Base-by-base conservation (phyloP, 2,113 vertebrate species). In the Apeltes quadracus region DNA sequence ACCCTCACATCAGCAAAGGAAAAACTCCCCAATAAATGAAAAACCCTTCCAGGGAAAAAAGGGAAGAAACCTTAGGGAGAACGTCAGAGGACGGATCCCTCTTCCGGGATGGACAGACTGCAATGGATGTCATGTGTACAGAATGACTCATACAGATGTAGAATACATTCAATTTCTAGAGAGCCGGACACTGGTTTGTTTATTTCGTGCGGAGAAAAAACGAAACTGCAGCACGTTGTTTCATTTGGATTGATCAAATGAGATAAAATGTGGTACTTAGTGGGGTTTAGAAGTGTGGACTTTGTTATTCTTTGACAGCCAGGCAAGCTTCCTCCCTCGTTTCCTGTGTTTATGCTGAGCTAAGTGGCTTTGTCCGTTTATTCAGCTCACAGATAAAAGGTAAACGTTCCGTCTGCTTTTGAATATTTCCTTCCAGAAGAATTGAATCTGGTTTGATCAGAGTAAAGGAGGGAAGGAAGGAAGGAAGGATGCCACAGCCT, bases 401-500 rank as follows among this genome's bases (percentile, higher is more conserved):
- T 59, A 3, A 36, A 29, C 38, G 14, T 75, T 51, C 56, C 16
- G 15, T 72, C 15, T 39, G 32, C 59, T 61, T 65, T 27, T 7
- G 67, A 50, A n/a, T 48, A 1, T 50, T 67, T 20, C 29, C 64
- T 43, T 34, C 54, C 38, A 22, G 38, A 22, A 29, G 44, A 43
- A 18, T 29, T 38, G 50, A 32, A 34, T 48, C 25, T 25, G 32
- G 38, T 12, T 41, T 55, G 46, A 36, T 57, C 11, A 4, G n/a
- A 66, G 1, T 53, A 23, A 18, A 50, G 25, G 41, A 57, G 22
- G 36, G 32, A 57, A 80, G 59, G 62, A 68, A 22, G 27, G 29
- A 74, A 54, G 29, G 69, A 48, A 57, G 39, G 73, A 79, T 75
- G 86, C 63, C 32, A 44, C 61, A 57, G 67, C 64, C 51, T 72